A percentile compares a stretch with the other conserved stretches of the same genome.
Conservation (phyloP, 2,888 invertebrate species). For the Molanna angustata region DNA sequence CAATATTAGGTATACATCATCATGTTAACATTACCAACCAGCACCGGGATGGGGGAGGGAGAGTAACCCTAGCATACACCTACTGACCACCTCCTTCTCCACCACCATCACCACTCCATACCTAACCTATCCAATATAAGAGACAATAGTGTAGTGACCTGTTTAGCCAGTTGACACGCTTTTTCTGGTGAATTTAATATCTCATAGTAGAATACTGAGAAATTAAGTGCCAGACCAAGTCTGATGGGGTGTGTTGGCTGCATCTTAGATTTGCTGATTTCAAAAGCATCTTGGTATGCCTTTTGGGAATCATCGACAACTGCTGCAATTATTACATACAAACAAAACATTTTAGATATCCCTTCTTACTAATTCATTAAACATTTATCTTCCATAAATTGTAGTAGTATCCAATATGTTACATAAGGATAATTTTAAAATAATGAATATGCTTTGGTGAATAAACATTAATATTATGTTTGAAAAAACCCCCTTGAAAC, state of each 20-base stretch:
- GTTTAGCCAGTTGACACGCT: conserved; percentile 92
- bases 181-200: conserved; percentile 93
- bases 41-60: conserved; percentile 29
- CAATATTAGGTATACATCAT: conserved; percentile 17
- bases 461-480: too few relatives aligned
- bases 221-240: conserved; percentile 96
- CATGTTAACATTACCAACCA: conserved; percentile 24
- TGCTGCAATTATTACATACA: conserved; percentile 57
- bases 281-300: conserved; percentile 96
- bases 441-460: too few relatives aligned
- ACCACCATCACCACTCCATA: neutral
- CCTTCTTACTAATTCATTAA: too few relatives aligned
- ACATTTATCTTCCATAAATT: too few relatives aligned
- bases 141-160: conserved; percentile 59
- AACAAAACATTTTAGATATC: too few relatives aligned
- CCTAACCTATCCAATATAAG: conserved; percentile 33
- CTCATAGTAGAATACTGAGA: conserved; percentile 99
- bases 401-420: too few relatives aligned
- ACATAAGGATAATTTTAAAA: too few relatives aligned
- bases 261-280: conserved; percentile 96
- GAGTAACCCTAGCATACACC: neutral
- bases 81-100: conserved; percentile 9
- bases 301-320: conserved; percentile 95
- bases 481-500: too few relatives aligned
- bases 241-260: conserved; percentile 98